A percentile compares a stretch with the other conserved stretches of the same genome.
Evolutionary conservation across 2,113 vertebrate genomes (phyloP).

Genomic region (Oreochromis spilurus): DNA sequence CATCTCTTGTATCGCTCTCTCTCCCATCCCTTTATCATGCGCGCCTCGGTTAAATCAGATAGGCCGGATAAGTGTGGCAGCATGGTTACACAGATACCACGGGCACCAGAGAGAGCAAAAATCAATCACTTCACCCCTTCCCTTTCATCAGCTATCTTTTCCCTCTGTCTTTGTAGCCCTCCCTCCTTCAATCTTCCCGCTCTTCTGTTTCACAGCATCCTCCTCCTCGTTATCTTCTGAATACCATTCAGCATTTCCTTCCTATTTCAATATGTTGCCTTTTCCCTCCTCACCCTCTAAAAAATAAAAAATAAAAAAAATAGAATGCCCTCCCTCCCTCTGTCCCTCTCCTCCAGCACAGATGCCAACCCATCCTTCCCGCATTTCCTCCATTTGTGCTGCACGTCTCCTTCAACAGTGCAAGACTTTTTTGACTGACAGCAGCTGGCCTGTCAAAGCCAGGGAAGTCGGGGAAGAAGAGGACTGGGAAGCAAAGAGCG

Average conservation of each 20-base stretch:
- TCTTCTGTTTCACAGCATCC: conserved; percentile 21
- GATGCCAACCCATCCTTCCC: background rate
- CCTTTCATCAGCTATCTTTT: conserved; percentile 43
- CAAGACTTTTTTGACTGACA: conserved; percentile 58
- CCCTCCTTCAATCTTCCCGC: conserved; percentile 30
- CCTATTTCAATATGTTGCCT: conserved; percentile 30
- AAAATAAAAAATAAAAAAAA: background rate
- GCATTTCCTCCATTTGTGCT: conserved; percentile 12
- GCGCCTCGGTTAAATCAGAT: conserved; percentile 27
- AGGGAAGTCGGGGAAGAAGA: conserved; percentile 33
- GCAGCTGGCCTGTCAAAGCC: conserved; percentile 67
- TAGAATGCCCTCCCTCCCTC: background rate
- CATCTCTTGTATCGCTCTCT: background rate
- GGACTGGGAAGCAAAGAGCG: conserved; percentile 27
- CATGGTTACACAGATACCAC: conserved; percentile 38
- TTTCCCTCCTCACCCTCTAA: background rate
- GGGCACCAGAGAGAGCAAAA: conserved; percentile 34
- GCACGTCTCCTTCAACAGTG: conserved; percentile 14
- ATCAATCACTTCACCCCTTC: conserved; percentile 50
- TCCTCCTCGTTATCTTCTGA: conserved; percentile 55
- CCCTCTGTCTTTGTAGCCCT: conserved; percentile 2
- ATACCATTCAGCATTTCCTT: conserved; percentile 31
- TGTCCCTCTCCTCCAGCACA: background rate
- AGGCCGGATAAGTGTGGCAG: conserved; percentile 40
- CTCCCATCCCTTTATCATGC: conserved; percentile 12